Conservation (phyloP, 2,797 vertebrate genomes). For the Acrocephalus scirpaceus region DNA sequence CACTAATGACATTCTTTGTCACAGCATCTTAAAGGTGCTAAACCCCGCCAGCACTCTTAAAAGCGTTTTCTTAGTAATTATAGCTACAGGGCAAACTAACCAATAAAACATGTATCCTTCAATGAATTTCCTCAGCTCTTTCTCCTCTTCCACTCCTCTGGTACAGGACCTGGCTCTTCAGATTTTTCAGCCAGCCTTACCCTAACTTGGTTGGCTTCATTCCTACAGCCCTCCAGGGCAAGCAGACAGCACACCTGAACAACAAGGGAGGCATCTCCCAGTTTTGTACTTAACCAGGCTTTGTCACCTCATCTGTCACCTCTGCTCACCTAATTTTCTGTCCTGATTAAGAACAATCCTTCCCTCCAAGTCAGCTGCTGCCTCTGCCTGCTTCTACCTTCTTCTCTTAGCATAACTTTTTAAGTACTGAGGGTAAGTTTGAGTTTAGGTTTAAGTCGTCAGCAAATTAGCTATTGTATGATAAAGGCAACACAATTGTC, state of each 20-base stretch:
- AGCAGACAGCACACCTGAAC: background rate
- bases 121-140: background rate
- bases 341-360: background rate
- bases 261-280: background rate
- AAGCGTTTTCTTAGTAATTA: background rate
- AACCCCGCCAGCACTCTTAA: rapidly evolving
- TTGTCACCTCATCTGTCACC: background rate
- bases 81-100: background rate
- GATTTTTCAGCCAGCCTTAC: background rate
- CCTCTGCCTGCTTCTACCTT: background rate
- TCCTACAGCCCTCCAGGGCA: background rate
- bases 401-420: background rate
- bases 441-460: background rate
- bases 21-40: background rate
- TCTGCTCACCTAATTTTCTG: background rate
- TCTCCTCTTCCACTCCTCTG: background rate
- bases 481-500: background rate
- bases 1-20: background rate
- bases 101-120: background rate
- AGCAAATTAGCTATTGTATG: background rate
- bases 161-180: background rate
- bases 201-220: background rate
- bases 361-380: background rate
- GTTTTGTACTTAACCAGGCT: background rate
- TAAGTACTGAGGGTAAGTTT: background rate